A percentile compares a stretch with the other conserved stretches of the same genome.
Conservation (phyloP, 2,113 vertebrate species). For the Hippopotamus amphibius region DNA sequence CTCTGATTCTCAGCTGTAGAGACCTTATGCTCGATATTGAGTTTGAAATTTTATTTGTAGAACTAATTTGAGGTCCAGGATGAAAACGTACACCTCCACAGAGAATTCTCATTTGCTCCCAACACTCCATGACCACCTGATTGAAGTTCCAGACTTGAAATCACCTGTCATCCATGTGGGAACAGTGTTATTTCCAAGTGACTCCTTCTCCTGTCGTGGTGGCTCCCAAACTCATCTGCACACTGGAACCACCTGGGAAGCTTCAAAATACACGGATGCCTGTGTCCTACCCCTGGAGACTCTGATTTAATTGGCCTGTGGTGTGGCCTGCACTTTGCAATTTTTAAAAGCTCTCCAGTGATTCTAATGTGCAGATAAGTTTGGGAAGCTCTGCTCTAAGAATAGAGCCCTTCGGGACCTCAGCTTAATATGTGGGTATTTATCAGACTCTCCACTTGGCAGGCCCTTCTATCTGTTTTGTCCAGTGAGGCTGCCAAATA, state of each 20-base stretch:
- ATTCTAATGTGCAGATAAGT: background rate
- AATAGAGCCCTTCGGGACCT: background rate
- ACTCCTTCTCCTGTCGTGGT: background rate
- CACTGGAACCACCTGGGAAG: background rate
- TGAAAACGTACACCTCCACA: background rate
- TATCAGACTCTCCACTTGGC: background rate
- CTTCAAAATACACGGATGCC: background rate
- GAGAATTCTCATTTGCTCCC: background rate
- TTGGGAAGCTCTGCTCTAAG: background rate
- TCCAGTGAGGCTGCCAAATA: background rate
- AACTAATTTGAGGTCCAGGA: background rate
- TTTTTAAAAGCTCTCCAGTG: background rate
- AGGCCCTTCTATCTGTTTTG: background rate
- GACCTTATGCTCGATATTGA: background rate
- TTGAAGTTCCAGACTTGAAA: background rate
- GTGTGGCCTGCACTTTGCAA: background rate
- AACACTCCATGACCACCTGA: background rate
- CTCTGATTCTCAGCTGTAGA: background rate
- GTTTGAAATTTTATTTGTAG: conserved; percentile 25
- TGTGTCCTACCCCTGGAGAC: background rate
- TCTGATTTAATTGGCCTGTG: background rate
- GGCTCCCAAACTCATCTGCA: background rate
- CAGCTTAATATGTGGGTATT: background rate
- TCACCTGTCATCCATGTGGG: background rate
- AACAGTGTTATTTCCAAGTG: background rate